A percentile compares a stretch with the other conserved stretches of the same genome.
phyloP scores from a whole-genome alignment of 2,888 invertebrate genomes.

The Trisateles emortualis region DNA sequence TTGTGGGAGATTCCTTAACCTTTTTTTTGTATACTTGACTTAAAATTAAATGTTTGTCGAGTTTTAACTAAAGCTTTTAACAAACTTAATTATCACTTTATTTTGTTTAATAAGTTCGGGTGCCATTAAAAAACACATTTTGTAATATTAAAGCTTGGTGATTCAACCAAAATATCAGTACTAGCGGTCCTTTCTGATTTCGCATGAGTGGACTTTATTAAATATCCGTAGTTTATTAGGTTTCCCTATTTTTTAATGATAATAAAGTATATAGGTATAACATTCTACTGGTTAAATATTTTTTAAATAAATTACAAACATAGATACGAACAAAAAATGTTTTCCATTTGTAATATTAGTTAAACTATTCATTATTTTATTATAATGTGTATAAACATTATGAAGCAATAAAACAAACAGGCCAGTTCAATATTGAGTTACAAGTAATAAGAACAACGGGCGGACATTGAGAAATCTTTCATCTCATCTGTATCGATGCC shows the following conservation, averaged over 20 bases:
- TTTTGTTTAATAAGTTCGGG: neutral
- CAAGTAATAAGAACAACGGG: constrained; percentile 77
- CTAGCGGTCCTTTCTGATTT: no score
- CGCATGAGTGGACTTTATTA: no score
- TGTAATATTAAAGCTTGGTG: no score
- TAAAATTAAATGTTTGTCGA: neutral
- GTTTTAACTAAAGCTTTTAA: neutral
- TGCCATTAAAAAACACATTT: neutral
- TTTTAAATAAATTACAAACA: no score
- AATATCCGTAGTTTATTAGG: no score
- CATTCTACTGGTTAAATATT: no score
- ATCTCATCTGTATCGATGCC: constrained; percentile 78
- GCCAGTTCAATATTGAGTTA: constrained; percentile 75
- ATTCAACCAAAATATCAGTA: no score
- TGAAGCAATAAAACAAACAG: constrained; percentile 57
- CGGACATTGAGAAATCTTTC: constrained; percentile 82
- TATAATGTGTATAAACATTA: constrained; percentile 41
- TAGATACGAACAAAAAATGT: no score
- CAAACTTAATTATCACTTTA: neutral
- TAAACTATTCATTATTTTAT: constrained; percentile 32
- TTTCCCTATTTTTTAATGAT: no score
- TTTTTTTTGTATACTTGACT: constrained; percentile 3
- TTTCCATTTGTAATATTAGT: no score
- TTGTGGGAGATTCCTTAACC: constrained; percentile 18
- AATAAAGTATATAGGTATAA: no score